phyloP scores from a whole-genome alignment of 2,113 vertebrate species.

The Lanius collurio region DNA sequence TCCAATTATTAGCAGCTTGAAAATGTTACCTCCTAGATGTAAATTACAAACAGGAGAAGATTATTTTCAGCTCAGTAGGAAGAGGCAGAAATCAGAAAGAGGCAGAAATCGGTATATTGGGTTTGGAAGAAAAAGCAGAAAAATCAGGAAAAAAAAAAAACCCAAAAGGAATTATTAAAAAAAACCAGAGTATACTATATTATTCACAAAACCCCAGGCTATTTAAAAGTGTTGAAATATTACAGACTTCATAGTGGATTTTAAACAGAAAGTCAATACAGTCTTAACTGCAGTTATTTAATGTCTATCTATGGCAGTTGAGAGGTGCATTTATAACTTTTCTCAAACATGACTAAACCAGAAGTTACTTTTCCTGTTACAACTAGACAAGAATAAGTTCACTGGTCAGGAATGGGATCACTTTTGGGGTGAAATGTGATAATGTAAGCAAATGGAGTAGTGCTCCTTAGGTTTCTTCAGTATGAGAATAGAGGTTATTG shows the following conservation, averaged over 20 bases:
- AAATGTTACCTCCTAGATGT: not conserved
- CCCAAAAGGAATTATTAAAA: not conserved
- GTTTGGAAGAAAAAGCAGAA: not conserved
- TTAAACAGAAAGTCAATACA: not conserved
- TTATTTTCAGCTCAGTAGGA: not conserved
- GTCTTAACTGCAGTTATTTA: not conserved
- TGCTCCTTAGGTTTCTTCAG: not conserved
- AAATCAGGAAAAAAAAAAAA: not conserved
- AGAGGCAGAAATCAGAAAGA: not conserved
- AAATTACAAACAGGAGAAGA: not conserved
- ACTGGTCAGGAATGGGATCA: not conserved
- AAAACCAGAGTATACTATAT: not conserved
- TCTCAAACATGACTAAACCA: not conserved
- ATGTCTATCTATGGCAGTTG: not conserved
- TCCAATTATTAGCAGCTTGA: not conserved
- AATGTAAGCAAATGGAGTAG: not conserved
- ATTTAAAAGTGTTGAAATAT: not conserved
- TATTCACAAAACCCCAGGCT: not conserved
- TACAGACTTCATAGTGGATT: not conserved
- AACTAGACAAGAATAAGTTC: not conserved
- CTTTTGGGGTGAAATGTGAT: not conserved
- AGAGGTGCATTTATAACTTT: not conserved
- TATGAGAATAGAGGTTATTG: not conserved
- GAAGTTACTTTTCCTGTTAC: not conserved
- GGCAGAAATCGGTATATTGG: not conserved